Conservation (phyloP, 2,888 invertebrate species). For the Brassicogethes aeneus region DNA sequence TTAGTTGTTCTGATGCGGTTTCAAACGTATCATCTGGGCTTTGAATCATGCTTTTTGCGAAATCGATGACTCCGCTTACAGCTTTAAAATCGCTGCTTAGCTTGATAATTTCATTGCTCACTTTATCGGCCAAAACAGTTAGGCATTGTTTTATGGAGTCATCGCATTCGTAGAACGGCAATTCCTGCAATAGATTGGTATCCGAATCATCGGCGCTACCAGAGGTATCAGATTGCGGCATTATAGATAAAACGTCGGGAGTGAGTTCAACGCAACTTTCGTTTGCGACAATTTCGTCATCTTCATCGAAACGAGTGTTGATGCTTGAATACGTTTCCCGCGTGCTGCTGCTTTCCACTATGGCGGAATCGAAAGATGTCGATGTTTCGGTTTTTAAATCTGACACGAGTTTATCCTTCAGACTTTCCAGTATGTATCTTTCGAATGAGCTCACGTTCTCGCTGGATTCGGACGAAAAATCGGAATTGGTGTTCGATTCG, state of each 20-base stretch:
- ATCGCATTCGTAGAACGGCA: neutral
- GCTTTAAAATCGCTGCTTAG: constrained; percentile 1
- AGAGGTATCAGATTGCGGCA: constrained; percentile 11
- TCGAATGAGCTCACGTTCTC: constrained; percentile 13
- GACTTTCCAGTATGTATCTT: constrained; percentile 18
- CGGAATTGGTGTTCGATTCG: neutral
- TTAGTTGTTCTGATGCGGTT: neutral
- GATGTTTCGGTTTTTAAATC: constrained; percentile 11
- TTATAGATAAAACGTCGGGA: constrained; percentile 11
- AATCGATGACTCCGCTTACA: neutral
- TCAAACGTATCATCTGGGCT: neutral
- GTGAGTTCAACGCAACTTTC: constrained; percentile 21
- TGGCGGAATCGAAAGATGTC: constrained; percentile 4
- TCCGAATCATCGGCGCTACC: constrained; percentile 1
- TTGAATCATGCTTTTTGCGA: neutral
- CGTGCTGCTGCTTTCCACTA: constrained; percentile 1
- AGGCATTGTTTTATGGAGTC: neutral
- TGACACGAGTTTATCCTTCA: constrained; percentile 19
- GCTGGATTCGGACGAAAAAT: neutral
- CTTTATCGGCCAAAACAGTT: constrained; percentile 6
- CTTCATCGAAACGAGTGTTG: constrained; percentile 14
- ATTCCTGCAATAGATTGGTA: constrained; percentile 2
- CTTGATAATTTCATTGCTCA: neutral
- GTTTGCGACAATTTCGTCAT: constrained; percentile 14
- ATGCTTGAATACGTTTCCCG: neutral